Evolutionary conservation across 2,888 invertebrate species (phyloP).

Genomic region (Stenolophus ochropezus): DNA sequence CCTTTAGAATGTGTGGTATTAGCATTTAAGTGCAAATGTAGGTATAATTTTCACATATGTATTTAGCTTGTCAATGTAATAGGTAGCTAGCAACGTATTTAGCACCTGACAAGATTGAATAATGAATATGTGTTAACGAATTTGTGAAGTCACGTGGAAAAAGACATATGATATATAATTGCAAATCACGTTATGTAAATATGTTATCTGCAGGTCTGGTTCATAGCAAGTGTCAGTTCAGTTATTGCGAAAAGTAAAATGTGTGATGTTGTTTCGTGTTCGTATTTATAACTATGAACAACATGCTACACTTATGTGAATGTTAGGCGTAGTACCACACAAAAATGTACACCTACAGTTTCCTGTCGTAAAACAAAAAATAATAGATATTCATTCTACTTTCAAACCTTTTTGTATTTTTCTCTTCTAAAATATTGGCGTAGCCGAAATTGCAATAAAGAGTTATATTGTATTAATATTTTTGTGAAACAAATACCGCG

Average conservation of each 20-base stretch:
- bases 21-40: background rate
- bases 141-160: background rate
- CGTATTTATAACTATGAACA: constrained; percentile 13
- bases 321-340: background rate
- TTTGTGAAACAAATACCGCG: too few relatives aligned
- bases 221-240: background rate
- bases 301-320: background rate
- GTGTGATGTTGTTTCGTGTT: background rate
- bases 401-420: too few relatives aligned
- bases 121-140: background rate
- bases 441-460: too few relatives aligned
- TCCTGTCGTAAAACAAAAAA: background rate
- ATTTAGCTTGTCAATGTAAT: background rate
- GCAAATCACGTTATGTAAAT: background rate
- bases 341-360: background rate
- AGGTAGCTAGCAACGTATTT: background rate
- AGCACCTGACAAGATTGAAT: background rate
- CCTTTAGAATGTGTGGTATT: background rate
- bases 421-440: too few relatives aligned
- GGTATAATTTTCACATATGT: background rate
- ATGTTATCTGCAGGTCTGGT: background rate
- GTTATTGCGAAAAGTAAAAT: background rate
- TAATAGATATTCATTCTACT: too few relatives aligned
- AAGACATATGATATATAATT: background rate
- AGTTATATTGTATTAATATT: too few relatives aligned